These are phyloP conservation scores for Apis mellifera DNA, from an alignment of 1,140 invertebrate genomes.

Conservation along the genomic window DNA sequence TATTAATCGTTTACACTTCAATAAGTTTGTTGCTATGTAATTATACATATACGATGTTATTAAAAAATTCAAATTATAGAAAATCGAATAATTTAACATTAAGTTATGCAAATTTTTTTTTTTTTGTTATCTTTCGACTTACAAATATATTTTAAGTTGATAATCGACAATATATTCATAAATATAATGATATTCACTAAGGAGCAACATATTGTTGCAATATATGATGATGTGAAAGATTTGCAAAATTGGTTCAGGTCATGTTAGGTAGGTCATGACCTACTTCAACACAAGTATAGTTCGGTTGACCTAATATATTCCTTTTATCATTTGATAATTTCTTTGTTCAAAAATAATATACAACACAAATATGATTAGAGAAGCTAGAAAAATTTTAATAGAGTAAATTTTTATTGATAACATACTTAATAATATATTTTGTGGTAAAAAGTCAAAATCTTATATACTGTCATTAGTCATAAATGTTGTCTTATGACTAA, in stretches of 20 bases:
- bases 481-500: neutral
- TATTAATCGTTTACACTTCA: neutral
- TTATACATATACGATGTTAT: neutral
- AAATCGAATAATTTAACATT: neutral
- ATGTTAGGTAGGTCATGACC: slow-evolving; percentile 69
- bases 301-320: slow-evolving; percentile 11
- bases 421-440: neutral
- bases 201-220: neutral
- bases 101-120: neutral
- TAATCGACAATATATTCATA: no score
- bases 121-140: neutral
- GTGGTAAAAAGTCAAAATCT: neutral
- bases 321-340: slow-evolving; percentile 20
- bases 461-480: no score
- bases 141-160: neutral
- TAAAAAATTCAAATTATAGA: neutral
- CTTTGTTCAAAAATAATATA: neutral
- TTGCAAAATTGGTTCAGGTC: slow-evolving; percentile 53
- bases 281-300: slow-evolving; percentile 47
- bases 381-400: neutral
- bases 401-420: neutral
- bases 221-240: slow-evolving; percentile 25
- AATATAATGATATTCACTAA: neutral
- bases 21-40: neutral
- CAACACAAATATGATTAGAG: neutral